phyloP scores from a whole-genome alignment of 2,797 vertebrate species.

The Synanceia verrucosa region DNA sequence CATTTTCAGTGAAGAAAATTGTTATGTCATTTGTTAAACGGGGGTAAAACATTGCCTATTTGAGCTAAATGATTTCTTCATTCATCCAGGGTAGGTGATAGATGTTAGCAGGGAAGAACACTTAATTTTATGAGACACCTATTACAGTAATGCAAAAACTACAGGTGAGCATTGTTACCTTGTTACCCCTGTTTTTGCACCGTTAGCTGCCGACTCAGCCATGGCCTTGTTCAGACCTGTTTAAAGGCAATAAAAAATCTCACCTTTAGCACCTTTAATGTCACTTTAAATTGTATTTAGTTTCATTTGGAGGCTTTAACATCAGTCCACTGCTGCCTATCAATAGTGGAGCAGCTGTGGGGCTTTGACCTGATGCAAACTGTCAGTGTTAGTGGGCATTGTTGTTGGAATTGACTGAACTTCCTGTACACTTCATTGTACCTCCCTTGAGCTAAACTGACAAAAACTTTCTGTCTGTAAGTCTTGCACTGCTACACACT shows the following conservation, averaged over 20 bases:
- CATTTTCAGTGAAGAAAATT: background rate
- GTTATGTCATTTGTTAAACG: background rate
- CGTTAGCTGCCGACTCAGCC: no score
- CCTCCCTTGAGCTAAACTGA: constrained; percentile 18
- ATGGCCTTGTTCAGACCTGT: no score
- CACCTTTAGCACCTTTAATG: no score
- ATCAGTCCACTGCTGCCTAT: background rate
- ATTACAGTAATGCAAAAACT: background rate
- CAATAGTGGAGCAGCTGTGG: background rate
- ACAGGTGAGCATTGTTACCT: no score
- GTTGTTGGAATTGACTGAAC: constrained; percentile 15
- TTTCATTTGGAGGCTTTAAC: background rate
- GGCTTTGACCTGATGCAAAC: constrained; percentile 1
- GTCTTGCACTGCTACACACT: constrained; percentile 36
- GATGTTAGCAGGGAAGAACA: background rate
- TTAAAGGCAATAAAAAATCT: no score
- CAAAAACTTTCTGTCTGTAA: constrained; percentile 27
- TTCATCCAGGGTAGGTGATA: background rate
- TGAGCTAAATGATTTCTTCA: background rate
- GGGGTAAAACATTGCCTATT: background rate
- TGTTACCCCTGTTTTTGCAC: no score
- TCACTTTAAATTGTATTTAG: no score
- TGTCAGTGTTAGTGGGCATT: constrained; percentile 2
- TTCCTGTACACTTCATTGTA: constrained; percentile 1
- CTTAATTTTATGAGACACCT: background rate